A percentile compares a stretch with the other conserved stretches of the same genome.
phyloP scores from a whole-genome alignment of 1,140 invertebrate species.

The Achroia grisella region DNA sequence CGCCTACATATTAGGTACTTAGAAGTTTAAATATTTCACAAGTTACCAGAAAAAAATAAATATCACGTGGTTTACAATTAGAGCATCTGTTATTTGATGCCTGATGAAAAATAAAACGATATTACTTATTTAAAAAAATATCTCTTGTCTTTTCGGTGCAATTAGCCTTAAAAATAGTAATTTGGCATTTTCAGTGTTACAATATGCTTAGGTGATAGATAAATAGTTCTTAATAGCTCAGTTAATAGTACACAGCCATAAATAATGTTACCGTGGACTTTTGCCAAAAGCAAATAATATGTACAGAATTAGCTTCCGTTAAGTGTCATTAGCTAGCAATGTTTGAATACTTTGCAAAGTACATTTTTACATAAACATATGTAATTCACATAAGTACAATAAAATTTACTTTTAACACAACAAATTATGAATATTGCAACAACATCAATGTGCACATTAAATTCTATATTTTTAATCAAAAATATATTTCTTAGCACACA shows the following conservation, averaged over 20 bases:
- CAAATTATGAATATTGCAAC: conserved; percentile 20
- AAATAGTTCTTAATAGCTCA: conserved; percentile 32
- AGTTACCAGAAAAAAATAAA: too few relatives aligned
- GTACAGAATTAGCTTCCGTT: background rate
- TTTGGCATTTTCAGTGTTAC: conserved; percentile 15
- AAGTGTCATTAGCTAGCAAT: conserved; percentile 17
- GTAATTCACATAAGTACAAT: too few relatives aligned
- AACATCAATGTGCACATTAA: conserved; percentile 21
- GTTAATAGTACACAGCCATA: conserved; percentile 43
- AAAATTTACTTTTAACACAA: conserved; percentile 12
- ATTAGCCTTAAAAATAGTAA: conserved; percentile 18
- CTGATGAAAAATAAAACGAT: too few relatives aligned
- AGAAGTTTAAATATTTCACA: too few relatives aligned
- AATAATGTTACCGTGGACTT: conserved; percentile 35
- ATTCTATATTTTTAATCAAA: conserved; percentile 14
- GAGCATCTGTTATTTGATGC: too few relatives aligned
- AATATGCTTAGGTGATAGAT: conserved; percentile 16
- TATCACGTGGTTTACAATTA: too few relatives aligned
- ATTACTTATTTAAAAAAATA: background rate
- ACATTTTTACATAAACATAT: too few relatives aligned
- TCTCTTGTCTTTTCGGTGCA: conserved; percentile 14
- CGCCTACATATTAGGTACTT: too few relatives aligned
- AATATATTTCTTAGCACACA: conserved; percentile 21
- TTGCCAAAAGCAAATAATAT: conserved; percentile 27
- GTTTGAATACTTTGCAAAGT: conserved; percentile 36